Evolutionary conservation across 2,113 vertebrate species (phyloP).

Genomic region (Pholis gunnellus): DNA sequence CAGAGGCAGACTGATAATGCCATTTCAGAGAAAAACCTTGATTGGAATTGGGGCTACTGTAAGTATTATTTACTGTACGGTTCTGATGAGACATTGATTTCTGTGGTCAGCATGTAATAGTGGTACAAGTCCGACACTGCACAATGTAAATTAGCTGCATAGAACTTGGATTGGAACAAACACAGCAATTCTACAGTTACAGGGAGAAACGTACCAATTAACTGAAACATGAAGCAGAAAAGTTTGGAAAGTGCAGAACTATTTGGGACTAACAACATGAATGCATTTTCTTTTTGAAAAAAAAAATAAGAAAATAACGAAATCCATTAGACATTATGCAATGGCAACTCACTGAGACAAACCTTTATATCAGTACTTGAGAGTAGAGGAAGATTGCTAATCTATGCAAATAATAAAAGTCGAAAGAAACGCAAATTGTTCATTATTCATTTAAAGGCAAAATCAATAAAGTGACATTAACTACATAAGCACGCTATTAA

Average conservation of each 20-base stretch:
- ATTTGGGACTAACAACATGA: slow-evolving; percentile 17
- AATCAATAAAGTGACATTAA: slow-evolving; percentile 56
- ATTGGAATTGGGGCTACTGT: slow-evolving; percentile 60
- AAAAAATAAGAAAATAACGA: background rate
- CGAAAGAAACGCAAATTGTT: slow-evolving; percentile 39
- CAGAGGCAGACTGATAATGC: slow-evolving; percentile 55
- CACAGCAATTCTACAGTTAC: slow-evolving; percentile 63
- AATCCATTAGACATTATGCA: slow-evolving; percentile 10
- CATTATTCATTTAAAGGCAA: slow-evolving; percentile 58
- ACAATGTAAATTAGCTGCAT: slow-evolving; percentile 74
- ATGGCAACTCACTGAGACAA: slow-evolving; percentile 11
- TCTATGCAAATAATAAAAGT: slow-evolving; percentile 48
- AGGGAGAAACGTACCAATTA: slow-evolving; percentile 17
- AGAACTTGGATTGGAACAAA: slow-evolving; percentile 59
- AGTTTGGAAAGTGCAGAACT: slow-evolving; percentile 23
- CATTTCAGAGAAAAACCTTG: slow-evolving; percentile 50
- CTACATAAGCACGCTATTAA: slow-evolving; percentile 43
- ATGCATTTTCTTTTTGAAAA: background rate
- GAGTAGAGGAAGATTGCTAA: background rate
- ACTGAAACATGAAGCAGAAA: slow-evolving; percentile 32
- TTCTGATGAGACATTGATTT: slow-evolving; percentile 78
- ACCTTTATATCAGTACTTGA: slow-evolving; percentile 2
- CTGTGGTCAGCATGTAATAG: slow-evolving; percentile 75
- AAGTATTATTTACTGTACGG: slow-evolving; percentile 74
- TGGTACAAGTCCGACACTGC: slow-evolving; percentile 70